Conservation (phyloP, 1,140 invertebrate genomes). For the Marisa cornuarietis region DNA sequence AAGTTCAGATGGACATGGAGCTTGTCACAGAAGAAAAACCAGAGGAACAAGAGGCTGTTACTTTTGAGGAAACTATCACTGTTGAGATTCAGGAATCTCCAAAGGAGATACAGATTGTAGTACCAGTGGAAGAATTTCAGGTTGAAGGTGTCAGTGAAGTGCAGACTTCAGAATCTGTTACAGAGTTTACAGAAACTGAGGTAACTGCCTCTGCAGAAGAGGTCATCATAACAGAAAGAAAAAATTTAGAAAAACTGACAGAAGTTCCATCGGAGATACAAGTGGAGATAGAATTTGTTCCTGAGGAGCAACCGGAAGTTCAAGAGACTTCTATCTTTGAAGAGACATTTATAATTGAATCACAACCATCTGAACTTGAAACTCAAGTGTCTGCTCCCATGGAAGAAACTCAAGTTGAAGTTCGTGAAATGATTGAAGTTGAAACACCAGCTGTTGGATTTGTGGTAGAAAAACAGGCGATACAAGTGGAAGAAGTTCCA, state of each 20-base stretch:
- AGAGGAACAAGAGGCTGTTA: constrained; percentile 35
- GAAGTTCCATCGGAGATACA: constrained; percentile 27
- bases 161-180: constrained; percentile 14
- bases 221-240: constrained; percentile 26
- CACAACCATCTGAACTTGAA: constrained; percentile 32
- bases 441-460: neutral
- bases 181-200: constrained; percentile 25
- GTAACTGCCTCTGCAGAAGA: constrained; percentile 26
- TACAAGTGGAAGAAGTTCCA: constrained; percentile 18
- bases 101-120: constrained; percentile 32
- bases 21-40: constrained; percentile 33
- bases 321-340: constrained; percentile 17
- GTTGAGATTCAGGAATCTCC: constrained; percentile 27
- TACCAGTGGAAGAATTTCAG: constrained; percentile 26
- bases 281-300: constrained; percentile 27
- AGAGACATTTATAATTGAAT: constrained; percentile 18
- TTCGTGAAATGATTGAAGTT: constrained; percentile 24
- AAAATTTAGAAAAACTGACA: constrained; percentile 26
- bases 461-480: constrained; percentile 22
- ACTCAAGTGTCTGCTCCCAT: constrained; percentile 37
- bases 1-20: constrained; percentile 28
- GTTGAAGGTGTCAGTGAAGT: constrained; percentile 21
- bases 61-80: constrained; percentile 26
- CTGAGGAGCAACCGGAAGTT: constrained; percentile 28
- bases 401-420: constrained; percentile 34